Conservation (phyloP, 2,888 invertebrate genomes). For the Dermolepida albohirtum region DNA sequence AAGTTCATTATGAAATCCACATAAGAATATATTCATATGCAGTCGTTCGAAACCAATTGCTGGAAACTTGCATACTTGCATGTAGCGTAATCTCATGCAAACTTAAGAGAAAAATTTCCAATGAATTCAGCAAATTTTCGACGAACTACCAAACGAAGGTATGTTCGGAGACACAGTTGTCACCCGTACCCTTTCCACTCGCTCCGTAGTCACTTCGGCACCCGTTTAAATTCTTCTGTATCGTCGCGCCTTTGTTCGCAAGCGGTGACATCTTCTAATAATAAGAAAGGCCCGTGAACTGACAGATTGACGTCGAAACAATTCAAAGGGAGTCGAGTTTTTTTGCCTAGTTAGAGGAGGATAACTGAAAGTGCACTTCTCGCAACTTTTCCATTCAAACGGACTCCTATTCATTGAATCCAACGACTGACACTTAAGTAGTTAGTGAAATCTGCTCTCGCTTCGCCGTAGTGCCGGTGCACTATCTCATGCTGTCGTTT, state of each 20-base stretch:
- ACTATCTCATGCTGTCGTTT: conserved; percentile 43
- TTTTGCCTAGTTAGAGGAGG: conserved; percentile 43
- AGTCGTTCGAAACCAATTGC: conserved; percentile 24
- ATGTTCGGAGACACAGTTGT: conserved; percentile 18
- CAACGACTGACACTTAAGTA: conserved; percentile 44
- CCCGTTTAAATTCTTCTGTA: conserved; percentile 35
- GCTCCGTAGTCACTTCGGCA: conserved; percentile 2
- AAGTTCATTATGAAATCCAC: conserved; percentile 10
- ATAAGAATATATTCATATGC: conserved; percentile 1
- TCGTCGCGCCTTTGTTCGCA: conserved; percentile 33
- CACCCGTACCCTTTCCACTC: neutral
- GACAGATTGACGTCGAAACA: conserved; percentile 35
- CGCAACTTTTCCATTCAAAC: conserved; percentile 40
- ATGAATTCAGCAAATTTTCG: conserved; percentile 13
- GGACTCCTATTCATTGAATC: conserved; percentile 42
- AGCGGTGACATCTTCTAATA: conserved; percentile 32
- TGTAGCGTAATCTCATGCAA: conserved; percentile 33
- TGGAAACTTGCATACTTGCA: conserved; percentile 34
- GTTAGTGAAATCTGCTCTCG: conserved; percentile 50
- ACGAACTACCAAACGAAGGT: conserved; percentile 14
- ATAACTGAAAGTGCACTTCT: conserved; percentile 44
- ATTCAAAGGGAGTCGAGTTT: conserved; percentile 29
- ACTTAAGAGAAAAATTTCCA: conserved; percentile 27
- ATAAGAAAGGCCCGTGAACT: conserved; percentile 34
- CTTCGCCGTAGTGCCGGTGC: conserved; percentile 37